A percentile compares a stretch with the other conserved stretches of the same genome.
Evolutionary conservation across 2,113 vertebrate genomes (phyloP).

Genomic region (Tichodroma muraria): DNA sequence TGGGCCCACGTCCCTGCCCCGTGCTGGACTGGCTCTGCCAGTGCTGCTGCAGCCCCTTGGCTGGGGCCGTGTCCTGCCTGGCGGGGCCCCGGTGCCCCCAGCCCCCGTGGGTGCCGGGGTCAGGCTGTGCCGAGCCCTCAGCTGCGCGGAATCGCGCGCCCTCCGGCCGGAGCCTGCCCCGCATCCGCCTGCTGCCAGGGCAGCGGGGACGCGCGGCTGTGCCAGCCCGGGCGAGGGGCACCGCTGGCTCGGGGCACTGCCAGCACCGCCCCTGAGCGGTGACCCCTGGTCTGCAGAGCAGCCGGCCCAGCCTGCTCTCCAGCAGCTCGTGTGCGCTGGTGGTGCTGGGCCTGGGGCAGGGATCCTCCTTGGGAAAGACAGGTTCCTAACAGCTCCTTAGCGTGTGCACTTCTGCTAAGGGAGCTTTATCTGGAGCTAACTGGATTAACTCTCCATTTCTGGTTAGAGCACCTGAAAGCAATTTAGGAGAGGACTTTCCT

Average conservation of each 20-base stretch:
- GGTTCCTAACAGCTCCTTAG: fast-evolving
- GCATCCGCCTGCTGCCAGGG: no score
- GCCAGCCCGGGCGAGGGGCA: background rate
- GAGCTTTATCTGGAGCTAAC: background rate
- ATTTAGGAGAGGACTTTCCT: background rate
- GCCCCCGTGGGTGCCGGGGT: background rate
- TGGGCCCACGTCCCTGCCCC: background rate
- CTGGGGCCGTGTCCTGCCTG: background rate
- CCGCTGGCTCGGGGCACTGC: fast-evolving
- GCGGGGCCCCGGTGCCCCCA: no score
- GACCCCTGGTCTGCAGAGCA: background rate
- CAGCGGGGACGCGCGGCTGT: no score
- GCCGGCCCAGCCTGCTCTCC: background rate
- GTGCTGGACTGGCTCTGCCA: background rate
- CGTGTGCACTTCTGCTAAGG: background rate
- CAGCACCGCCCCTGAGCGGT: no score
- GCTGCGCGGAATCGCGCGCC: fast-evolving
- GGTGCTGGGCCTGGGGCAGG: background rate
- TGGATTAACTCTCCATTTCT: background rate
- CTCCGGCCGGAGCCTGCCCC: fast-evolving
- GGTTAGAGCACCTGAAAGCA: background rate
- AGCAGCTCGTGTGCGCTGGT: no score
- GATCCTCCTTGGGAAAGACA: fast-evolving
- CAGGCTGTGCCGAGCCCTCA: no score
- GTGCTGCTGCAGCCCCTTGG: fast-evolving